A percentile compares a stretch with the other conserved stretches of the same genome.
Conservation (phyloP, 1,140 invertebrate genomes). For the Drosophila pachea region DNA sequence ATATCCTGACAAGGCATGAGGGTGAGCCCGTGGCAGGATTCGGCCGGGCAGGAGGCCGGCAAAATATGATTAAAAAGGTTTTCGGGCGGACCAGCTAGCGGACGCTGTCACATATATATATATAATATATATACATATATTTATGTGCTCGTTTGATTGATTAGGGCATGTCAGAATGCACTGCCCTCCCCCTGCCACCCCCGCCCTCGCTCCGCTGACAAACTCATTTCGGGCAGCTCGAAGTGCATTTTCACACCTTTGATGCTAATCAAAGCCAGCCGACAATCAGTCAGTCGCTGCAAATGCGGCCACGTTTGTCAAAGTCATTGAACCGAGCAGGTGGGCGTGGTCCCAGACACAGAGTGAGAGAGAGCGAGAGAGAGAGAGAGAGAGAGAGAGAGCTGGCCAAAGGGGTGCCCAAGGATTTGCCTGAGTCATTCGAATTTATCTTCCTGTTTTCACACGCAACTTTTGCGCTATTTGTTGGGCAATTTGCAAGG, state of each 20-base stretch:
- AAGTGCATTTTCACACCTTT: slow-evolving; percentile 56
- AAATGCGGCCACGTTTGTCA: slow-evolving; percentile 57
- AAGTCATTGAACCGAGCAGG: slow-evolving; percentile 42
- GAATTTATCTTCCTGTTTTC: slow-evolving; percentile 52
- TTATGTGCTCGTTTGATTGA: slow-evolving; percentile 59
- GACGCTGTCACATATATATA: no score
- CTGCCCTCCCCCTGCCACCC: neutral
- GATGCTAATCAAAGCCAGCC: slow-evolving; percentile 60
- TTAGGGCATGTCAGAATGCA: slow-evolving; percentile 68
- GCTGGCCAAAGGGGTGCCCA: neutral
- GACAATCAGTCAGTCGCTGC: slow-evolving; percentile 50
- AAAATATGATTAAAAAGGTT: slow-evolving; percentile 76
- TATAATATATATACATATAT: no score
- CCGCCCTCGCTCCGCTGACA: slow-evolving; percentile 53
- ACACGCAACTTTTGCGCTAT: slow-evolving; percentile 33
- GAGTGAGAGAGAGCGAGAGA: no score
- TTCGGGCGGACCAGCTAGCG: slow-evolving; percentile 12
- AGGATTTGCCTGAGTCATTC: slow-evolving; percentile 36
- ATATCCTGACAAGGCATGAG: slow-evolving; percentile 52
- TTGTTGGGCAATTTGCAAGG: slow-evolving; percentile 46
- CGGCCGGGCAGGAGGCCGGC: neutral
- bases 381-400: no score
- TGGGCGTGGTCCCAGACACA: neutral
- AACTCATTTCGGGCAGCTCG: slow-evolving; percentile 37
- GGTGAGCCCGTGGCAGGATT: slow-evolving; percentile 38